These are phyloP conservation scores for Melieria crassipennis DNA, from an alignment of 2,888 invertebrate genomes.

Conservation along the genomic window DNA sequence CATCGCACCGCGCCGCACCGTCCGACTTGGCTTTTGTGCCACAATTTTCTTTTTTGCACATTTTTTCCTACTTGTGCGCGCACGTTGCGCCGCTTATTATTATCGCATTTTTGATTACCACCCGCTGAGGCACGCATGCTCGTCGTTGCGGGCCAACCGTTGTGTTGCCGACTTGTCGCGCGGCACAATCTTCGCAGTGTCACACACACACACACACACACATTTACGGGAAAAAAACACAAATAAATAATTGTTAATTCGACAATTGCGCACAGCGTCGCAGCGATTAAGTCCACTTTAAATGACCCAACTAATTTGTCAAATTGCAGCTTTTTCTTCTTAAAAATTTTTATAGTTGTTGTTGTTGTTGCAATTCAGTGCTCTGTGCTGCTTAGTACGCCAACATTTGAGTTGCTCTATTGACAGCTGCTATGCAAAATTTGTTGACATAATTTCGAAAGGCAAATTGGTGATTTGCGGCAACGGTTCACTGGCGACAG, in stretches of 20 bases:
- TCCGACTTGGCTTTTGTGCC: no score
- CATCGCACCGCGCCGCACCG: no score
- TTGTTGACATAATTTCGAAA: neutral
- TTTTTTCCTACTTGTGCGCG: neutral
- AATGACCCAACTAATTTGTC: conserved; percentile 11
- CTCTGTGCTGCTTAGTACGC: neutral
- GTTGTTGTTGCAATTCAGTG: neutral
- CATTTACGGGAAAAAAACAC: no score
- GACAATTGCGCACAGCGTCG: neutral
- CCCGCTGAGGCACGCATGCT: conserved; percentile 30
- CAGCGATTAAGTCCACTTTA: conserved; percentile 6
- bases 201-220: no score
- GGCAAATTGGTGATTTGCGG: no score
- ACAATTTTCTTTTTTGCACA: no score
- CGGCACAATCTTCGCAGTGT: neutral
- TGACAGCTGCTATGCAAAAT: conserved; percentile 3
- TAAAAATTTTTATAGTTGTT: neutral
- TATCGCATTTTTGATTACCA: conserved; percentile 26
- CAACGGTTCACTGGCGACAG: no score
- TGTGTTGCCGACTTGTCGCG: neutral
- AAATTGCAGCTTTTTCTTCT: conserved; percentile 1
- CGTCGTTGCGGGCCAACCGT: neutral
- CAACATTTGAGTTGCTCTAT: no score
- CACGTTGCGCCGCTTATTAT: conserved; percentile 17
- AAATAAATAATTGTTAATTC: conserved; percentile 13